These are phyloP conservation scores for Podarcis lilfordi DNA, from an alignment of 2,797 vertebrate species.

Conservation along the genomic window DNA sequence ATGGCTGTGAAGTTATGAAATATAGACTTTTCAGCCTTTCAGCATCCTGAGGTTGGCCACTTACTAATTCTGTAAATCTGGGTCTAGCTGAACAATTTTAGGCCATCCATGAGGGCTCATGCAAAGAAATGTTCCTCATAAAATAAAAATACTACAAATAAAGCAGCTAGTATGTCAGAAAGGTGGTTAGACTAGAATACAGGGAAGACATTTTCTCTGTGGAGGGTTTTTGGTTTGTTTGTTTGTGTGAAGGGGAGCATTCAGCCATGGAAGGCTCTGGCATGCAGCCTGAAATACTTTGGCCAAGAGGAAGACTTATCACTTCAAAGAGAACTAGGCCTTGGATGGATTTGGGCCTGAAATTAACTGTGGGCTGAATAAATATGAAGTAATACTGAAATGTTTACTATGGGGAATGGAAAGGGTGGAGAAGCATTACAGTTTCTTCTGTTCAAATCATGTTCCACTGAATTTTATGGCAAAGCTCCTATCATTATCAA, in stretches of 20 bases:
- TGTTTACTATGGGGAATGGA: background rate
- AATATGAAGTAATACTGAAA: background rate
- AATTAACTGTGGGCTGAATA: constrained; percentile 8
- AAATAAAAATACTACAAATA: no score
- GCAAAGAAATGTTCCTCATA: background rate
- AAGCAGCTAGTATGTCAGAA: background rate
- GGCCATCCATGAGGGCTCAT: background rate
- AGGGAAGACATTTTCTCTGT: background rate
- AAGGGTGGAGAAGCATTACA: background rate
- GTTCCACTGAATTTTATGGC: background rate
- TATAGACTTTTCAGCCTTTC: background rate
- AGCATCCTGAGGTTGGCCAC: background rate
- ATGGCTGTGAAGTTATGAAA: background rate
- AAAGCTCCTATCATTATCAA: background rate
- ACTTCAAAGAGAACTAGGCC: constrained; percentile 17
- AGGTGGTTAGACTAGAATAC: background rate
- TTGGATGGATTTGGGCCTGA: background rate
- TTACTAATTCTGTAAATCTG: background rate
- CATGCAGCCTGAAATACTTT: background rate
- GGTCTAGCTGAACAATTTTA: background rate
- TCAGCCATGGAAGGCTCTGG: background rate
- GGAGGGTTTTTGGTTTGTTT: background rate
- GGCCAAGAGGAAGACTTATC: background rate
- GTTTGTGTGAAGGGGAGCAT: background rate
- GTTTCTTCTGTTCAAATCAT: background rate